phyloP scores from a whole-genome alignment of 1,140 invertebrate species.

The Platyura marginata region DNA sequence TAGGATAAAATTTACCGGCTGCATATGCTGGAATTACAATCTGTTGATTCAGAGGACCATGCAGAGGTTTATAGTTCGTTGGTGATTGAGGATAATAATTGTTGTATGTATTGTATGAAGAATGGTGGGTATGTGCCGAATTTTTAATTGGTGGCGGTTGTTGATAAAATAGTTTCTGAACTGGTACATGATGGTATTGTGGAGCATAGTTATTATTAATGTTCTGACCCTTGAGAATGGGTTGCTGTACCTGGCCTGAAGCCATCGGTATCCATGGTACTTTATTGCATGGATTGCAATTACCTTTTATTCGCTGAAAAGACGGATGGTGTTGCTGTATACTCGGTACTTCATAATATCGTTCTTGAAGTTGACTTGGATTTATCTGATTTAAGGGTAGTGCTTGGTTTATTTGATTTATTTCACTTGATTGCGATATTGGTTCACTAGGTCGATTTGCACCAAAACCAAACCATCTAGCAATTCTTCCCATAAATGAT shows the following conservation, averaged over 20 bases:
- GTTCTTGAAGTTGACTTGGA: slow-evolving; percentile 7
- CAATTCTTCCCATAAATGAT: slow-evolving; percentile 17
- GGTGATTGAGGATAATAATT: too few species aligned
- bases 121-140: slow-evolving; percentile 2
- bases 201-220: background rate
- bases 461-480: slow-evolving; percentile 18
- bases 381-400: too few species aligned
- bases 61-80: background rate
- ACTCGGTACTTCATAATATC: slow-evolving; percentile 1
- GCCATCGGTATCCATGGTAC: slow-evolving; percentile 59
- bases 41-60: slow-evolving; percentile 3
- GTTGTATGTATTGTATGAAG: too few species aligned
- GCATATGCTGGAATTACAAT: slow-evolving; percentile 17
- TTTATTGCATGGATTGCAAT: slow-evolving; percentile 54
- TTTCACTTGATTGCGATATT: too few species aligned
- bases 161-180: background rate
- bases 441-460: background rate
- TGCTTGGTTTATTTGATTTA: too few species aligned
- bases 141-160: background rate
- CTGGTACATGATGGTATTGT: background rate
- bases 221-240: background rate
- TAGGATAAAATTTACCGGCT: background rate
- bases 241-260: background rate
- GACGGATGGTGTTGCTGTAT: slow-evolving; percentile 7
- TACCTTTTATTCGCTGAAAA: slow-evolving; percentile 23